These are phyloP conservation scores for Plutella xylostella DNA, from an alignment of 2,888 invertebrate species.

Conservation along the genomic window DNA sequence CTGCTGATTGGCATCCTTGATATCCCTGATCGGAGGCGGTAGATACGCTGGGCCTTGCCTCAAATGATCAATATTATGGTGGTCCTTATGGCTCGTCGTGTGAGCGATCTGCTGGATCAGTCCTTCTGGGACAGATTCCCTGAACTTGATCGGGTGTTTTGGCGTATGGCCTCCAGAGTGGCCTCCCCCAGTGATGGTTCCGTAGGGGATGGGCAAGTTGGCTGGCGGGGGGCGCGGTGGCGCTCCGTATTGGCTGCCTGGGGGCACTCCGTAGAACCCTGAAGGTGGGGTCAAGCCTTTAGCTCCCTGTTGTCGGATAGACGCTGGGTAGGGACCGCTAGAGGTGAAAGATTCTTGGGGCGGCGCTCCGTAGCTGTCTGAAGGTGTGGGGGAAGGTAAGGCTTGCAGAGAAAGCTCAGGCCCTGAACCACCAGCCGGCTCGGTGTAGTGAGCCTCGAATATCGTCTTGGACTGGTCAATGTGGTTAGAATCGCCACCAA, in stretches of 20 bases:
- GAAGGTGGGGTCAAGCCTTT: slow-evolving; percentile 72
- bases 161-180: slow-evolving; percentile 56
- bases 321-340: slow-evolving; percentile 40
- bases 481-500: slow-evolving; percentile 57
- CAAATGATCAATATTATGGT: slow-evolving; percentile 65
- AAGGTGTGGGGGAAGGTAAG: slow-evolving; percentile 22
- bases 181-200: slow-evolving; percentile 51
- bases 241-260: slow-evolving; percentile 59
- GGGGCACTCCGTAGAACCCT: slow-evolving; percentile 72
- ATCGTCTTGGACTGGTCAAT: slow-evolving; percentile 62
- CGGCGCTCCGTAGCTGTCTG: slow-evolving; percentile 50
- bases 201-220: slow-evolving; percentile 53
- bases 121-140: slow-evolving; percentile 80
- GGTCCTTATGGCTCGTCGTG: slow-evolving; percentile 72
- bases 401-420: not conserved
- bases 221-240: slow-evolving; percentile 40
- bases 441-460: slow-evolving; percentile 63
- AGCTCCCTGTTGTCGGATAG: slow-evolving; percentile 50
- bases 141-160: slow-evolving; percentile 75
- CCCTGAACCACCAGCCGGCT: slow-evolving; percentile 17
- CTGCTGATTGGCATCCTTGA: slow-evolving; percentile 53
- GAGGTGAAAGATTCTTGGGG: slow-evolving; percentile 55
- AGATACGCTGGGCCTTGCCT: slow-evolving; percentile 68
- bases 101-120: slow-evolving; percentile 76
- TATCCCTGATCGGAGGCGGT: slow-evolving; percentile 73